Conservation (phyloP, 1,140 invertebrate genomes). For the Vollenhovia emeryi region DNA sequence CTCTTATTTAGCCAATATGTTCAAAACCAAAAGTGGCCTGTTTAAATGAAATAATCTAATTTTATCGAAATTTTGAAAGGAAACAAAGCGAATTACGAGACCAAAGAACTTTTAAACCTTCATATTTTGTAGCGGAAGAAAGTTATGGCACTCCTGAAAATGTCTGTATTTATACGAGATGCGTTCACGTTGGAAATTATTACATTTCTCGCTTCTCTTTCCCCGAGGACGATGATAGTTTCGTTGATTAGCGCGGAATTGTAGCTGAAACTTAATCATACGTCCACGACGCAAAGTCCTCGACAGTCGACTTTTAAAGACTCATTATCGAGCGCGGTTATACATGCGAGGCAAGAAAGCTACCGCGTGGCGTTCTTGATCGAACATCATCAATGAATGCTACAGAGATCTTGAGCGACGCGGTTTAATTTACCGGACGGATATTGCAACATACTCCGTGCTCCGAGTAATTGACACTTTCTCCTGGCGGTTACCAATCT, state of each 20-base stretch:
- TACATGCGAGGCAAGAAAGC: not conserved
- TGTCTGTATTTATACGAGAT: not conserved
- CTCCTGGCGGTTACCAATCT: conserved; percentile 50
- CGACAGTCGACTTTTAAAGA: not conserved
- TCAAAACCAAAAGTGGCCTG: too few relatives aligned
- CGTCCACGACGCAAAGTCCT: not conserved
- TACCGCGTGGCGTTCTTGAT: not conserved
- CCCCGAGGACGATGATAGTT: not conserved
- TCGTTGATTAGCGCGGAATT: not conserved
- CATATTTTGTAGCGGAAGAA: too few relatives aligned
- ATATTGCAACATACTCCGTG: conserved; percentile 41
- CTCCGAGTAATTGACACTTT: conserved; percentile 66
- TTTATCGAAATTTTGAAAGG: too few relatives aligned
- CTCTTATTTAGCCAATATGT: too few relatives aligned
- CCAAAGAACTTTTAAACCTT: too few relatives aligned
- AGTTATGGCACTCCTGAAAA: not conserved
- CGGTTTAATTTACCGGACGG: conserved; percentile 51
- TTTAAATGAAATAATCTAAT: too few relatives aligned
- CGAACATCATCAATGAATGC: conserved; percentile 4
- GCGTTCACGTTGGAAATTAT: not conserved
- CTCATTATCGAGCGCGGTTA: not conserved
- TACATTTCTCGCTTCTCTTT: not conserved
- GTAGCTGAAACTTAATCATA: not conserved
- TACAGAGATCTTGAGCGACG: not conserved
- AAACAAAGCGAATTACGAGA: too few relatives aligned